Evolutionary conservation across 2,113 vertebrate species (phyloP).

Genomic region (Megaleporinus macrocephalus): DNA sequence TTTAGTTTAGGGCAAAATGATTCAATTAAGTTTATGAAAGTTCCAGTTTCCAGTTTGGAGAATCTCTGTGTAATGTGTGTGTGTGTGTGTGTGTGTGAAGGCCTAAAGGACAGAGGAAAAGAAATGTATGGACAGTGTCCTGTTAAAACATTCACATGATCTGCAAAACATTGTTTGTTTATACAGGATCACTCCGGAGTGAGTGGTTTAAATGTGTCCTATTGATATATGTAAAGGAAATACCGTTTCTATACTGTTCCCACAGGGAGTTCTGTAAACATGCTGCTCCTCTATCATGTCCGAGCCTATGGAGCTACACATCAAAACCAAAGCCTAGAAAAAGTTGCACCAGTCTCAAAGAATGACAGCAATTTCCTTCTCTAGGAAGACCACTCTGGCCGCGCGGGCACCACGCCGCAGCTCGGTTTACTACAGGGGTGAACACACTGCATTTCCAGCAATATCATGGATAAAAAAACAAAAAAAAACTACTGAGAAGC

Average conservation of each 20-base stretch:
- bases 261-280: slow-evolving; percentile 61
- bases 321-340: slow-evolving; percentile 55
- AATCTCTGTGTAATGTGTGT: background rate
- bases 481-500: slow-evolving; percentile 62
- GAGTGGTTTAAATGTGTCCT: slow-evolving; percentile 44
- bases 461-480: slow-evolving; percentile 50
- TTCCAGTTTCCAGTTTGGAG: background rate
- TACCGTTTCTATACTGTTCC: slow-evolving; percentile 62
- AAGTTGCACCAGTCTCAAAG: slow-evolving; percentile 43
- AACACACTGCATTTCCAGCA: slow-evolving; percentile 61
- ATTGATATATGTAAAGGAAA: slow-evolving; percentile 62
- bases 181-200: slow-evolving; percentile 19
- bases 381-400: slow-evolving; percentile 31
- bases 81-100: background rate
- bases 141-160: background rate
- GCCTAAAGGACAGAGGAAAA: background rate
- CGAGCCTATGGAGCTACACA: slow-evolving; percentile 44
- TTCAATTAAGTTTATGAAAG: background rate
- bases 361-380: slow-evolving; percentile 67
- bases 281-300: slow-evolving; percentile 55
- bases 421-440: slow-evolving; percentile 36
- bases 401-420: slow-evolving; percentile 47
- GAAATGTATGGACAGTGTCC: background rate
- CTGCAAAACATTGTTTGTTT: slow-evolving; percentile 45
- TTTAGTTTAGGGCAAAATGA: background rate